phyloP scores from a whole-genome alignment of 2,113 vertebrate genomes.

The Ophthalmolycus amberensis region DNA sequence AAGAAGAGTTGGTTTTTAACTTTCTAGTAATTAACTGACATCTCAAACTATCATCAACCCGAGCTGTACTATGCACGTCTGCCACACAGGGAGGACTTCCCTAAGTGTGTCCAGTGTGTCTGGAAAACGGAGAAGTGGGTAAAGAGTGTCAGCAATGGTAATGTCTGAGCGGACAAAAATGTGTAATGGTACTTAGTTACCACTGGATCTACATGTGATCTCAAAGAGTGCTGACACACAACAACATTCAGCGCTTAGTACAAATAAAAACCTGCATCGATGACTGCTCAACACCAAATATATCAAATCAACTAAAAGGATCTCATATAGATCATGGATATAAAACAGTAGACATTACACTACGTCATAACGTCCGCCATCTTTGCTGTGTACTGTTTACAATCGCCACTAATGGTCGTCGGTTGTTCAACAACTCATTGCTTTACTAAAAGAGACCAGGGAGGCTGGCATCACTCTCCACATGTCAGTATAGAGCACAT shows the following conservation, averaged over 20 bases:
- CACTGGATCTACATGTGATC: neutral
- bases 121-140: constrained; percentile 19
- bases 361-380: neutral
- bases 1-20: too few relatives aligned
- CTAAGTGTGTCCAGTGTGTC: neutral
- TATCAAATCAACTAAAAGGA: neutral
- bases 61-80: neutral
- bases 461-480: too few relatives aligned
- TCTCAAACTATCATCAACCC: neutral
- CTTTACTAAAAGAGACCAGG: too few relatives aligned
- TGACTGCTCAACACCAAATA: neutral
- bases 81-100: constrained; percentile 6
- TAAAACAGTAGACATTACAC: neutral
- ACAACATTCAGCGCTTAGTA: neutral
- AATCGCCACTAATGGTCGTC: neutral
- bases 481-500: too few relatives aligned
- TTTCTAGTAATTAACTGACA: neutral
- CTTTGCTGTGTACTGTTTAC: neutral
- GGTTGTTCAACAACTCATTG: too few relatives aligned
- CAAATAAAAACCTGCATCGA: neutral
- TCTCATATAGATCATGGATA: neutral
- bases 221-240: neutral
- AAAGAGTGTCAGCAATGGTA: neutral
- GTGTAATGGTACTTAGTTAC: too few relatives aligned
- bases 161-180: neutral